Evolutionary conservation across 1,140 invertebrate species (phyloP), one percentile per base, ranked within the genome.

Genomic region (Heliconius congener): DNA sequence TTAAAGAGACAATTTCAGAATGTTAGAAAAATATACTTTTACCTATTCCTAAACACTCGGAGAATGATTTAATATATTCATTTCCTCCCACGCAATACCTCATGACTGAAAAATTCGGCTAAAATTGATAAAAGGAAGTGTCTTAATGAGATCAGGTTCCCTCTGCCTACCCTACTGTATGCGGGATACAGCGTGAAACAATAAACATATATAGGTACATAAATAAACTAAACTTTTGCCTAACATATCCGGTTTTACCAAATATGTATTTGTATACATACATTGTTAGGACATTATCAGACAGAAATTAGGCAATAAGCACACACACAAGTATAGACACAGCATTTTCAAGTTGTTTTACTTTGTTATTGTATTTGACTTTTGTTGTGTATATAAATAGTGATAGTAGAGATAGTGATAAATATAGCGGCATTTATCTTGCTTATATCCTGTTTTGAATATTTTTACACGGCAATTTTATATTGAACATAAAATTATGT

Each of bases 231-330:
- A 60, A 30, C 60, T 11, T 66, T 66, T 18, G 23, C 5, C 23
- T 66, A 66, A 66, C 55, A 57, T 66, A 27, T 66, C 60, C 60
- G 60, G 60, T 66, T 66, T 30, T 13, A 30, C 60, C 60, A 66
- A 30, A 66, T 66, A 66, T 57, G 55, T n/a, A 57, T 23, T n/a
- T 57, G n/a, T 57, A 11, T 57, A 57, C 55, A 57, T 11, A 66
- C n/a, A 66, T 27, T 16, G 60, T 30, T 66, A 30, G 23, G 60
- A 23, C 9, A 27, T 66, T 66, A 66, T 66, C 60, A 66, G 9
- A 27, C 0, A 13, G 27, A 23, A 5, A 66, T 66, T 66, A 66
- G 13, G 60, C 60, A 66, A 57, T 57, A 57, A 23, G 55, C 55
- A 57, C 8, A 66, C 57, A 66, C 27, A 66, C 9, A 4, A 27